A percentile compares a stretch with the other conserved stretches of the same genome.
phyloP scores from a whole-genome alignment of 1,140 invertebrate species.

The Caerostris extrusa region DNA sequence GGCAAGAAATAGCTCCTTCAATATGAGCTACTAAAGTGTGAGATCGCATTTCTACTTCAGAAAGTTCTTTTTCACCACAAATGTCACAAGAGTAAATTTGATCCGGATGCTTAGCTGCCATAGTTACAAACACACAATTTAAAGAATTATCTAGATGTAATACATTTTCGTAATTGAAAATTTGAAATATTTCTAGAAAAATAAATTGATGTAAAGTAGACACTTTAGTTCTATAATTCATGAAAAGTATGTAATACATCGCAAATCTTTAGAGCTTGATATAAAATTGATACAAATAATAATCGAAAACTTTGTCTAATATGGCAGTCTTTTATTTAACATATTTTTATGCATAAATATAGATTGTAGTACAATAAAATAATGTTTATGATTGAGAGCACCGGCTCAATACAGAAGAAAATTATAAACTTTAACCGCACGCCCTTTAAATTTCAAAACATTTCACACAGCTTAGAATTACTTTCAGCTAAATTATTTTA shows the following conservation, averaged over 20 bases:
- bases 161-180: background rate
- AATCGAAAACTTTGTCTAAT: too few species aligned
- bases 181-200: background rate
- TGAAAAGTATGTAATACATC: background rate
- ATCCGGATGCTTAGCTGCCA: slow-evolving; percentile 80
- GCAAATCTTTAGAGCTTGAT: too few species aligned
- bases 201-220: background rate
- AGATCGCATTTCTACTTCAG: slow-evolving; percentile 89
- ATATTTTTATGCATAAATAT: too few species aligned
- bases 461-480: background rate
- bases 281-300: too few species aligned
- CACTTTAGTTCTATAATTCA: background rate
- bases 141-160: background rate
- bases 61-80: slow-evolving; percentile 89
- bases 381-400: background rate
- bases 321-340: too few species aligned
- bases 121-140: background rate
- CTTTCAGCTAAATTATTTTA: background rate
- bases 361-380: too few species aligned
- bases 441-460: background rate
- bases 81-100: slow-evolving; percentile 88
- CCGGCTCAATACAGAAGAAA: slow-evolving; percentile 27
- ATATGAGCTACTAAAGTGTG: slow-evolving; percentile 90
- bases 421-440: slow-evolving; percentile 66
- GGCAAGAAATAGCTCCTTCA: slow-evolving; percentile 88